Conservation (phyloP, 1,140 invertebrate genomes). For the Tachypleus tridentatus region DNA sequence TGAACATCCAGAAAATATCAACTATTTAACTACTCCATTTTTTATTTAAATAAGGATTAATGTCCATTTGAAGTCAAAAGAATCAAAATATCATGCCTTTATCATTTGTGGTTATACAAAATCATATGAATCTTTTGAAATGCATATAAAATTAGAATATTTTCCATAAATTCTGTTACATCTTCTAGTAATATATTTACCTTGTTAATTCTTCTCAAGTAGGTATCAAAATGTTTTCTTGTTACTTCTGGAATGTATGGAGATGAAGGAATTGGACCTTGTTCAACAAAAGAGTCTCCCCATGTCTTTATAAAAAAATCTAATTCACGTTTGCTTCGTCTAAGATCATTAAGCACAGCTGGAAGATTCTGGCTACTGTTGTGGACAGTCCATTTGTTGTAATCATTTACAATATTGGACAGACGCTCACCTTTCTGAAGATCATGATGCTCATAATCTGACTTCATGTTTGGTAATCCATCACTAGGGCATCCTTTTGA, state of each 20-base stretch:
- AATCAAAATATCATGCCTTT: too few relatives aligned
- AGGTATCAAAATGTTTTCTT: constrained; percentile 71
- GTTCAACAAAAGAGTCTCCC: constrained; percentile 88
- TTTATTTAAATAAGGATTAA: too few relatives aligned
- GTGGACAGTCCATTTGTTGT: constrained; percentile 41
- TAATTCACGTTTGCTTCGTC: constrained; percentile 48
- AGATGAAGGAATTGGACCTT: constrained; percentile 56
- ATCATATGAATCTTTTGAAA: too few relatives aligned
- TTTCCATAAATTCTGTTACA: too few relatives aligned
- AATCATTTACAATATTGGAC: constrained; percentile 34
- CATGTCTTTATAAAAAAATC: constrained; percentile 92
- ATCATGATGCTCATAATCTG: too few relatives aligned
- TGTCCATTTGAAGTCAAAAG: too few relatives aligned
- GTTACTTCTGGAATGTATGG: constrained; percentile 71
- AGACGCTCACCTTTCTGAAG: not conserved
- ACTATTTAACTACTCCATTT: too few relatives aligned
- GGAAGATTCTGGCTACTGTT: constrained; percentile 80
- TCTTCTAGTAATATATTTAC: constrained; percentile 3
- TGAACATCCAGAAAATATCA: too few relatives aligned
- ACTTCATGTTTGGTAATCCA: too few relatives aligned
- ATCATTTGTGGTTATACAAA: too few relatives aligned
- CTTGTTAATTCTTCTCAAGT: constrained; percentile 50
- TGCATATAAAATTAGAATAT: too few relatives aligned
- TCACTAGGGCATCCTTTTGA: too few relatives aligned
- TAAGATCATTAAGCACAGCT: constrained; percentile 91